Evolutionary conservation across 2,888 invertebrate species (phyloP), one percentile per base, ranked within the genome.

Genomic region (Melanostoma mellinum): DNA sequence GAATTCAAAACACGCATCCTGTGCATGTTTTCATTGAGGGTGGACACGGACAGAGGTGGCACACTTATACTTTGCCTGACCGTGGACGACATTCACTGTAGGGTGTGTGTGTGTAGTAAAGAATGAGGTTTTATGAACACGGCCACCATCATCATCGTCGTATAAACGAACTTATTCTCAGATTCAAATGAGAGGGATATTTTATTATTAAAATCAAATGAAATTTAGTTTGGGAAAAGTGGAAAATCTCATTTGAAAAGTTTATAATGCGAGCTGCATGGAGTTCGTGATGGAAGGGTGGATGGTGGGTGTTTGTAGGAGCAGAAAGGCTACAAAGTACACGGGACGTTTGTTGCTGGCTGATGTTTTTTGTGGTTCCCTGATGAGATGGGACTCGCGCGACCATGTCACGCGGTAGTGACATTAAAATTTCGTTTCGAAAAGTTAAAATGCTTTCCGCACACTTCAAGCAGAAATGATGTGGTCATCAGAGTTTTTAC

Each of bases 141-240:
- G 55, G 53, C 36, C 44, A 44, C 44, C 61, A 48, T 56, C 38
- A 35, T 42, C 56, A 55, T 58, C 32, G 36, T n/a, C 48, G 36
- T 58, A 42, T 53, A 56, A 55, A 55, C 58, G 56, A 46, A 56
- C 42, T 35, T 53, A 55, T 46, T 67, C 52, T 48, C 46, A 56
- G 48, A 84, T 84, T 84, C 82, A 84, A 84, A 84, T 84, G 79
- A 79, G 84, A 61, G 61, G 63, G 56, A 84, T 84, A 79, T 84
- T 84, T 84, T 79, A 84, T 79, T 84, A 84, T 84, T 84, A 84
- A 84, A 84, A 84, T 84, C 84, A 78, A 79, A 84, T 84, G 74
- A 84, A 84, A 84, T 79, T 84, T 65, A 79, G 84, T 79, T 84
- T 78, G 73, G 69, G 74, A 74, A 78, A 79, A 84, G 74, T 75